These are phyloP conservation scores for Cybosia mesomella DNA, from an alignment of 2,888 invertebrate species.

Conservation along the genomic window DNA sequence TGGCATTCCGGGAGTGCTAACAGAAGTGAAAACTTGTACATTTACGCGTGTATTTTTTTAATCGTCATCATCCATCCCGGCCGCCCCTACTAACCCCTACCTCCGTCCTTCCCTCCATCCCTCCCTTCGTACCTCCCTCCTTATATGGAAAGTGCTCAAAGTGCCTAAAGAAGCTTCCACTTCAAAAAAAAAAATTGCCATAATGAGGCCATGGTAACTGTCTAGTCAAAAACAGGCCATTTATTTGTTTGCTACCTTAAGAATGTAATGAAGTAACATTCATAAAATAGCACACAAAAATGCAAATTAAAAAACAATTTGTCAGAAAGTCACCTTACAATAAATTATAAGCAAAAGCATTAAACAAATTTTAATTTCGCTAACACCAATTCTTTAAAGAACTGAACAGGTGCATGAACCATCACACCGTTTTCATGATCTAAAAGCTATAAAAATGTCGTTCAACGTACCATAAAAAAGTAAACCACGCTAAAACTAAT, in stretches of 20 bases:
- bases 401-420: background rate
- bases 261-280: background rate
- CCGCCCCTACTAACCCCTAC: no score
- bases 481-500: constrained; percentile 29
- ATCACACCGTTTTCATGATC: constrained; percentile 7
- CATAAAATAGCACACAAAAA: background rate
- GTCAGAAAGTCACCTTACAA: background rate
- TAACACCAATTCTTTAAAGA: background rate
- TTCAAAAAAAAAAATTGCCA: no score
- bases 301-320: background rate
- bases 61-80: no score
- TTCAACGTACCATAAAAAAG: constrained; percentile 1
- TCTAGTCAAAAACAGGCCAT: background rate
- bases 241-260: background rate
- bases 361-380: background rate
- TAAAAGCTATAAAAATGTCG: constrained; percentile 11
- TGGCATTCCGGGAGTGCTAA: no score
- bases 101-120: no score
- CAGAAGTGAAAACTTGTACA: no score
- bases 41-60: no score
- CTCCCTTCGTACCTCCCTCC: no score
- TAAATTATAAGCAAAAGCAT: background rate
- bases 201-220: background rate
- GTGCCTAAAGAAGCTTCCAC: no score
- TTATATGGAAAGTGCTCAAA: no score